These are phyloP conservation scores for Spermophilus dauricus DNA, from an alignment of 2,113 vertebrate genomes.

Conservation along the genomic window DNA sequence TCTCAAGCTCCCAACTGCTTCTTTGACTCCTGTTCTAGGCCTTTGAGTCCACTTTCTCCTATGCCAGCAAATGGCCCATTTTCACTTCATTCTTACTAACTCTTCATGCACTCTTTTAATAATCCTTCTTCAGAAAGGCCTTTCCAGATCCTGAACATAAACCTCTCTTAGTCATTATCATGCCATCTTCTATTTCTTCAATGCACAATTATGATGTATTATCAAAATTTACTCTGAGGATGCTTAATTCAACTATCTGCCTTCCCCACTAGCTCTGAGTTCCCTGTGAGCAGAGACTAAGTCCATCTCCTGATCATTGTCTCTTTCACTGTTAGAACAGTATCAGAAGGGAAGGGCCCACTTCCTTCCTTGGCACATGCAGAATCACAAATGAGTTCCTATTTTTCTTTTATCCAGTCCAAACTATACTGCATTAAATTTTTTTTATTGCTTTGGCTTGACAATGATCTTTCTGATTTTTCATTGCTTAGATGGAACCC, in stretches of 20 bases:
- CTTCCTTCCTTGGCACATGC: not conserved
- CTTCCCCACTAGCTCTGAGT: not conserved
- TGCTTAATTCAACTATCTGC: not conserved
- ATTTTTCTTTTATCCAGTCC: not conserved
- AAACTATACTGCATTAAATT: not conserved
- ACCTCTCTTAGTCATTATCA: not conserved
- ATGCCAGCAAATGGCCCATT: not conserved
- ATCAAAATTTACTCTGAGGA: not conserved
- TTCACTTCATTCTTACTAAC: not conserved
- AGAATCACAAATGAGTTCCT: not conserved
- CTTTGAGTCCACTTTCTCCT: not conserved
- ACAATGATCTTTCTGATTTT: not conserved
- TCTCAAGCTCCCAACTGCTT: not conserved
- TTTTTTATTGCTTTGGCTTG: not conserved
- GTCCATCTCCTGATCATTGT: not conserved
- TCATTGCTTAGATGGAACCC: conserved; percentile 13
- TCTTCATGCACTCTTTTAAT: not conserved
- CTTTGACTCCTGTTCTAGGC: not conserved
- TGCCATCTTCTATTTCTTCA: conserved; percentile 10
- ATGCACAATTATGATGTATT: not conserved
- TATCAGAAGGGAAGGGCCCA: not conserved
- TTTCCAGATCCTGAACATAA: not conserved
- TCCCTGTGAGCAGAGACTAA: not conserved
- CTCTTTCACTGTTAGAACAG: not conserved
- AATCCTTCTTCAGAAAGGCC: not conserved